Conservation (phyloP, 2,888 invertebrate genomes). For the Lepidocyrtinus sp. region DNA sequence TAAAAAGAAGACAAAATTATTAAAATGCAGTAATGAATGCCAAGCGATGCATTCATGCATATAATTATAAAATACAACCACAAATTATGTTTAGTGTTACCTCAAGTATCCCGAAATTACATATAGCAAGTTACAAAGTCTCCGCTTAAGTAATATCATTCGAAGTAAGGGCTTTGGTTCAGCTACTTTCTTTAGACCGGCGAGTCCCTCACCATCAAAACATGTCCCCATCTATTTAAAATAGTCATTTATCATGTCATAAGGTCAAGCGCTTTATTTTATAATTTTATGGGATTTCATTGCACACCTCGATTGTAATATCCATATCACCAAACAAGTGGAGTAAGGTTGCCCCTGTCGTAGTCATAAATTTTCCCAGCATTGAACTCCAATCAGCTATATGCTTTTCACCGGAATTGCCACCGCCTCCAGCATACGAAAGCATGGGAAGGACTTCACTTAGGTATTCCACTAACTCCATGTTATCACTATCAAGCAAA, state of each 20-base stretch:
- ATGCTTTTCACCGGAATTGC: constrained; percentile 65
- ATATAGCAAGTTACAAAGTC: constrained; percentile 48
- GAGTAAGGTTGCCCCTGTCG: constrained; percentile 49
- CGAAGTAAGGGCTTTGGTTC: constrained; percentile 51
- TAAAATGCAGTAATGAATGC: too few species aligned
- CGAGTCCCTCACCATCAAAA: constrained; percentile 38
- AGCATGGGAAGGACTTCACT: constrained; percentile 61
- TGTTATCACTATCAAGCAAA: constrained; percentile 54
- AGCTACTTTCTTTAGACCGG: constrained; percentile 32
- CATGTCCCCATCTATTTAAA: constrained; percentile 49
- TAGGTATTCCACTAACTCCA: constrained; percentile 29
- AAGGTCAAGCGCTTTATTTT: too few species aligned
- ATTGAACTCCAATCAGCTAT: constrained; percentile 62
- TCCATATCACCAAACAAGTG: constrained; percentile 56
- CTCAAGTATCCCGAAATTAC: constrained; percentile 55
- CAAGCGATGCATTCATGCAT: too few species aligned
- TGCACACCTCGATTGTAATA: constrained; percentile 59
- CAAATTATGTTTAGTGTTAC: too few species aligned
- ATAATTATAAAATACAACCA: constrained; percentile 8
- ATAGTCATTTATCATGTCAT: too few species aligned
- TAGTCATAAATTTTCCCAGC: constrained; percentile 52
- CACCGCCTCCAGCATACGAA: constrained; percentile 66
- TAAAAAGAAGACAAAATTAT: constrained; percentile 32
- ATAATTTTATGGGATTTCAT: background rate
- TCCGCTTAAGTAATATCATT: constrained; percentile 51